These are phyloP conservation scores for Falco concolor DNA, from an alignment of 2,797 vertebrate species.

Conservation along the genomic window DNA sequence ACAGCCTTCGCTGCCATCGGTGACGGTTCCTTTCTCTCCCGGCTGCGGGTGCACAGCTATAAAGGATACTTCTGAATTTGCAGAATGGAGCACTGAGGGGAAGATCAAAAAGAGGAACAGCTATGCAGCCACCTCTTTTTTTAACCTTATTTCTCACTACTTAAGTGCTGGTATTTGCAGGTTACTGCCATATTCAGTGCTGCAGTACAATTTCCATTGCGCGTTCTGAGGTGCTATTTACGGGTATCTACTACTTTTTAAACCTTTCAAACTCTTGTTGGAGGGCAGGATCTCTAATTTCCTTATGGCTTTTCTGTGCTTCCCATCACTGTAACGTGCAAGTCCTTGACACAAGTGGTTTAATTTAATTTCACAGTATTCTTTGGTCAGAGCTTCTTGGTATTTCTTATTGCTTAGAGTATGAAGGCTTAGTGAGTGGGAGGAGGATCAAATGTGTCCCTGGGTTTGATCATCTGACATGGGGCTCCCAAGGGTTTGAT, in stretches of 20 bases:
- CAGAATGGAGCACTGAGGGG: neutral
- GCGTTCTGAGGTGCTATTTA: neutral
- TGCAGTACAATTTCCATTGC: neutral
- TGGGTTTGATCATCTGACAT: neutral
- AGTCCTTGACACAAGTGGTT: neutral
- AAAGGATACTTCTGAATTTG: neutral
- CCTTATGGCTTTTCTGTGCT: neutral
- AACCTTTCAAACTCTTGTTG: neutral
- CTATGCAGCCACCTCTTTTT: neutral
- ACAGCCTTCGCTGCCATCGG: neutral
- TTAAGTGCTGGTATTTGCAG: neutral
- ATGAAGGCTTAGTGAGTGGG: neutral
- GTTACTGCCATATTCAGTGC: neutral
- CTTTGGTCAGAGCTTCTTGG: neutral
- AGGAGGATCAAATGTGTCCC: neutral
- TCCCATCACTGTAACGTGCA: neutral
- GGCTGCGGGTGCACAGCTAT: neutral
- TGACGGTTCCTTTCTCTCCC: neutral
- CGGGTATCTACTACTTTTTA: neutral
- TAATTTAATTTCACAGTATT: neutral
- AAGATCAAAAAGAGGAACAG: neutral
- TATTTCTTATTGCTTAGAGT: neutral
- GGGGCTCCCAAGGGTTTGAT: neutral
- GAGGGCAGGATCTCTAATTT: neutral
- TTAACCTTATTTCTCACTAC: neutral